These are phyloP conservation scores for Aphis gossypii DNA, from an alignment of 1,140 invertebrate genomes.

Conservation along the genomic window DNA sequence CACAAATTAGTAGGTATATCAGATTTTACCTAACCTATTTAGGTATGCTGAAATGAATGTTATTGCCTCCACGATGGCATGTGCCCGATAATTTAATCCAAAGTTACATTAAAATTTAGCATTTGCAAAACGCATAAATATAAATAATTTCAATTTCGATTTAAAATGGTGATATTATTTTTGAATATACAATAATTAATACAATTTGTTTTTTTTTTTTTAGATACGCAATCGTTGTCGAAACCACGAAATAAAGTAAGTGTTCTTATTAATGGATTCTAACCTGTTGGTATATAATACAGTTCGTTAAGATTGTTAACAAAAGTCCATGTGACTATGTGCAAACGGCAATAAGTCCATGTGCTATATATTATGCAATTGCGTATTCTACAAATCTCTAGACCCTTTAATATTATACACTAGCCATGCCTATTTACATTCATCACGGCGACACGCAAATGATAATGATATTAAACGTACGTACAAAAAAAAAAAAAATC, in stretches of 20 bases:
- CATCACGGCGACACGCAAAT: not conserved
- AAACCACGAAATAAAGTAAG: not conserved
- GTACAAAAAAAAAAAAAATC: not conserved
- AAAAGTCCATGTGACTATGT: not conserved
- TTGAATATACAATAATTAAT: not conserved
- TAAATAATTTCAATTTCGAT: not conserved
- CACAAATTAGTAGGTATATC: not conserved
- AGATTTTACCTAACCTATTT: not conserved
- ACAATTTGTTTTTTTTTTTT: not conserved
- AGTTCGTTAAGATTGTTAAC: not conserved
- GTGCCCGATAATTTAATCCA: not conserved
- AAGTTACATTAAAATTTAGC: not conserved
- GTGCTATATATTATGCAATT: not conserved
- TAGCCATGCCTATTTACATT: not conserved
- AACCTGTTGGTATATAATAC: not conserved
- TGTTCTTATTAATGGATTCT: not conserved
- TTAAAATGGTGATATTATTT: not conserved
- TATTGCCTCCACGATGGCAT: not conserved
- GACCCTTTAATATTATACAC: not conserved
- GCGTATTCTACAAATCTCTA: not conserved
- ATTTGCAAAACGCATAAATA: not conserved
- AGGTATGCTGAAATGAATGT: not conserved
- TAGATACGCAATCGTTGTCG: not conserved
- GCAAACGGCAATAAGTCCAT: not conserved
- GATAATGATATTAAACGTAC: not conserved